Evolutionary conservation across 1,140 invertebrate genomes (phyloP), one percentile per base, ranked within the genome.

Genomic region (Trypoxylus dichotomus): DNA sequence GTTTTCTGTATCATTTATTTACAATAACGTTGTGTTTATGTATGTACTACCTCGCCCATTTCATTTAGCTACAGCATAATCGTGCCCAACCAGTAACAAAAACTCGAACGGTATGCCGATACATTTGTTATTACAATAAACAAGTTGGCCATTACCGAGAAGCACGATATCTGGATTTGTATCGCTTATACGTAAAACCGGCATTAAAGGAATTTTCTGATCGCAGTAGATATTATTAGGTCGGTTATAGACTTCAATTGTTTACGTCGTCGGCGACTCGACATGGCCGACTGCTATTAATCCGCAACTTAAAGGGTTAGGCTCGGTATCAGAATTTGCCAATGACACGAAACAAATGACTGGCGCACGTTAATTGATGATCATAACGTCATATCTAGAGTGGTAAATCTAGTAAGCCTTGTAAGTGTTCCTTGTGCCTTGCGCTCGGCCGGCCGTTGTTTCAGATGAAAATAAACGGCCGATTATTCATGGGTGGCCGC

Each of bases 321-420:
- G 73, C 76, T 43, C 75, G 76, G 42, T 82, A 79, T 82, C 80
- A 81, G 77, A 79, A 82, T 82, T 81, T 76, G 80, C 80, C 79
- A 82, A 82, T 81, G 81, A 82, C 80, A 80, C 74, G 78, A 79
- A 80, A 82, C 79, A 81, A 82, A 82, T 82, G 81, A 82, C 80
- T 78, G 78, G 77, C 76, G 78, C 78, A 79, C 80, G 81, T 79
- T 82, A 82, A 82, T 82, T 82, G 80, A 82, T 82, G 81, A 82
- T 82, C 80, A 76, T 77, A 80, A 81, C 81, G 81, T 82, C 80
- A 81, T 82, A 82, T 82, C 81, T 82, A 80, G 78, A 82, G 80
- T 82, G 81, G 81, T 80, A 82, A 80, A 80, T 80, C 80, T 80
- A 77, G 78, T 80, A 79, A 77, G 75, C 75, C 73, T 68, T 68